Evolutionary conservation across 2,797 vertebrate genomes (phyloP).

Genomic region (Aplochiton taeniatus): DNA sequence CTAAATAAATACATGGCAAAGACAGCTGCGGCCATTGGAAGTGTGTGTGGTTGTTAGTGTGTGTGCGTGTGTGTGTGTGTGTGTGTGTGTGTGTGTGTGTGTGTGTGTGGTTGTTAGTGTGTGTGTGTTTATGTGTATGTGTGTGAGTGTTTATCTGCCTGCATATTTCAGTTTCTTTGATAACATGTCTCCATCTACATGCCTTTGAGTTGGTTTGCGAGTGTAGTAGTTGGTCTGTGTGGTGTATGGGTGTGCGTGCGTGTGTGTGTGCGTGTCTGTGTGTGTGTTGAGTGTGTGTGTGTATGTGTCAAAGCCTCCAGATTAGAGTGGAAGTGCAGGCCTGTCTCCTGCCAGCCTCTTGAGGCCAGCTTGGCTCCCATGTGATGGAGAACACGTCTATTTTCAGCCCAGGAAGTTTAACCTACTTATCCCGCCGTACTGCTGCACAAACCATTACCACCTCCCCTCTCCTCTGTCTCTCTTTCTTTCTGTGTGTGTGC

Average conservation of each 20-base stretch:
- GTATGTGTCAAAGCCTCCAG: slow-evolving; percentile 25
- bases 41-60: too few relatives aligned
- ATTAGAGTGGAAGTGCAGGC: slow-evolving; percentile 59
- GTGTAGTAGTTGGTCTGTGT: too few relatives aligned
- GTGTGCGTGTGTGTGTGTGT: too few relatives aligned
- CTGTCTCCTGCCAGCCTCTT: slow-evolving; percentile 61
- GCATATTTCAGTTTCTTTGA: too few relatives aligned
- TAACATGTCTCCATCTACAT: too few relatives aligned
- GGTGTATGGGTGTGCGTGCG: background rate
- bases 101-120: too few relatives aligned
- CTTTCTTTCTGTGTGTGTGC: background rate
- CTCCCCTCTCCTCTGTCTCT: slow-evolving; percentile 28
- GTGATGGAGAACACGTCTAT: slow-evolving; percentile 73
- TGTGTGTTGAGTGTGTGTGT: slow-evolving; percentile 23
- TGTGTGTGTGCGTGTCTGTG: slow-evolving; percentile 2
- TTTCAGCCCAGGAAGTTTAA: slow-evolving; percentile 78
- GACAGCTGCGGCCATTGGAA: too few relatives aligned
- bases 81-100: too few relatives aligned
- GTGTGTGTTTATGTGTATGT: too few relatives aligned
- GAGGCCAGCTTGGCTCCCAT: slow-evolving; percentile 65
- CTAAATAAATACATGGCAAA: too few relatives aligned
- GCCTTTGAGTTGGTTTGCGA: too few relatives aligned
- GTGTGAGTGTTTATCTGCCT: too few relatives aligned
- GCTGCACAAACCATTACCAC: slow-evolving; percentile 46
- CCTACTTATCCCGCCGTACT: slow-evolving; percentile 74